Conservation (phyloP, 1,140 invertebrate genomes). For the Caenorhabditis inopinata region DNA sequence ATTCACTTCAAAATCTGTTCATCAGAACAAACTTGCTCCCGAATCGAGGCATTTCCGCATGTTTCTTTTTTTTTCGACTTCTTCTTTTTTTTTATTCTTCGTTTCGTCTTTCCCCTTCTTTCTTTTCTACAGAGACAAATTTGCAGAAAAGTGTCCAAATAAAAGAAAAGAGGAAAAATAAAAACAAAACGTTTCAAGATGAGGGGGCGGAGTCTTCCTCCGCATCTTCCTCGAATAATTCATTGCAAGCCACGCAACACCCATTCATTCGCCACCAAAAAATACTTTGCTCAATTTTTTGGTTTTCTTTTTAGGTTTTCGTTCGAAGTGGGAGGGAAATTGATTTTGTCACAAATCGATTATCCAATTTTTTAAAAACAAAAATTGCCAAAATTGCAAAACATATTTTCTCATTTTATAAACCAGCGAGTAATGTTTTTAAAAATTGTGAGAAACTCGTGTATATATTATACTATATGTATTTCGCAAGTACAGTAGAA, state of each 20-base stretch:
- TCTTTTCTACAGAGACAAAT: too few relatives aligned
- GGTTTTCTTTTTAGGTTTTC: background rate
- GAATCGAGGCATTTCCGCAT: conserved; percentile 11
- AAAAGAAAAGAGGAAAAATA: background rate
- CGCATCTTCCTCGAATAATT: conserved; percentile 12
- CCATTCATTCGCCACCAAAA: conserved; percentile 15
- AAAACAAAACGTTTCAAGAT: conserved; percentile 22
- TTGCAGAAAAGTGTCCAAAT: background rate
- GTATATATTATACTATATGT: too few relatives aligned
- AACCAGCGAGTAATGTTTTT: too few relatives aligned
- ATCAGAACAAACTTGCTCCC: background rate
- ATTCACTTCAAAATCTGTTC: background rate
- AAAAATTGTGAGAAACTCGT: too few relatives aligned
- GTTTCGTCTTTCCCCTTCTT: too few relatives aligned
- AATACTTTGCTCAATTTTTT: background rate
- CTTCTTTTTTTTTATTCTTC: background rate
- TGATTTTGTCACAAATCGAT: too few relatives aligned
- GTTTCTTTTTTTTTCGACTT: background rate
- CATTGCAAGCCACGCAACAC: conserved; percentile 12
- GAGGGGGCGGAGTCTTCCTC: background rate
- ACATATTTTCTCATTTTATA: too few relatives aligned
- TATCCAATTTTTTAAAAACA: too few relatives aligned
- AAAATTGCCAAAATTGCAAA: too few relatives aligned
- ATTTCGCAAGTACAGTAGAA: too few relatives aligned
- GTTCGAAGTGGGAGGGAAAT: too few relatives aligned